phyloP scores from a whole-genome alignment of 2,888 invertebrate genomes.

The Catotricha subobsoleta region DNA sequence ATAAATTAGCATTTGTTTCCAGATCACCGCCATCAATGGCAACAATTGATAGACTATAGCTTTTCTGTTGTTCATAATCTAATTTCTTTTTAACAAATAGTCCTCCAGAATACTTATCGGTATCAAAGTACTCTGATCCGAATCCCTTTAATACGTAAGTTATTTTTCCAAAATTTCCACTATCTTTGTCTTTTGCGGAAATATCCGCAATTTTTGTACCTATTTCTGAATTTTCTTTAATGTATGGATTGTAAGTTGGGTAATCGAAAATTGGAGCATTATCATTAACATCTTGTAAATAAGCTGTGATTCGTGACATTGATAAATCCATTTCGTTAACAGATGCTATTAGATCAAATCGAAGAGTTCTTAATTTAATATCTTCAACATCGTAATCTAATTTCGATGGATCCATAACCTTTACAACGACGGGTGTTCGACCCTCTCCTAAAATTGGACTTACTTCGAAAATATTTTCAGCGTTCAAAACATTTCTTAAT shows the following conservation, averaged over 20 bases:
- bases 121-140: constrained; percentile 56
- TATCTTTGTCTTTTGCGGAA: constrained; percentile 52
- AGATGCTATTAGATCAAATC: constrained; percentile 49
- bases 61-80: constrained; percentile 64
- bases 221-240: constrained; percentile 44
- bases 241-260: constrained; percentile 42
- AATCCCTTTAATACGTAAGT: constrained; percentile 60
- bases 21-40: constrained; percentile 67
- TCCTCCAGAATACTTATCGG: constrained; percentile 46
- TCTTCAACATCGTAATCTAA: constrained; percentile 55
- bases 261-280: constrained; percentile 53
- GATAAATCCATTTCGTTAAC: constrained; percentile 38
- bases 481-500: constrained; percentile 39
- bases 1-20: constrained; percentile 48
- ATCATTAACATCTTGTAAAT: constrained; percentile 60
- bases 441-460: constrained; percentile 50
- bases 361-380: constrained; percentile 36
- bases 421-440: constrained; percentile 53
- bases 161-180: constrained; percentile 50
- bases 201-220: constrained; percentile 46
- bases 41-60: constrained; percentile 60
- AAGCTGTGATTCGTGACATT: constrained; percentile 40
- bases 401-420: constrained; percentile 43
- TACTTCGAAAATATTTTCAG: constrained; percentile 41
- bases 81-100: constrained; percentile 43